A percentile compares a stretch with the other conserved stretches of the same genome.
Evolutionary conservation across 2,797 vertebrate genomes (phyloP).

Genomic region (Notoglanidium macrostoma): DNA sequence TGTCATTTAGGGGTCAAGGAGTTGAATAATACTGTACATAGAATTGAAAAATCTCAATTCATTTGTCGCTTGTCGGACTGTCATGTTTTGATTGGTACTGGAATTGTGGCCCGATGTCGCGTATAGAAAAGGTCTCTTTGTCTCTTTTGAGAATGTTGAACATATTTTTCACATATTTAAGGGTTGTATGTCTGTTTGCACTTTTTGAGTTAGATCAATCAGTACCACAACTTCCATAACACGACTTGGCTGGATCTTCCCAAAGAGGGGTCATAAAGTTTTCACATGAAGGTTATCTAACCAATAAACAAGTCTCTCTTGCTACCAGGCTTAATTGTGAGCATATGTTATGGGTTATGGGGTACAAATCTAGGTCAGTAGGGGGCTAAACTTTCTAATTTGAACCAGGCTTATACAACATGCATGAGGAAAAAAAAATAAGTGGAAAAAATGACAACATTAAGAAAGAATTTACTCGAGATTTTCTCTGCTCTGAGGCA

Average conservation of each 20-base stretch:
- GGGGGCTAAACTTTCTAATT: conserved; percentile 41
- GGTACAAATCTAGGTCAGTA: conserved; percentile 6
- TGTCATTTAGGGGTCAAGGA: too few species aligned
- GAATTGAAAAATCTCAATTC: neutral
- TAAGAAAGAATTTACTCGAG: conserved; percentile 56
- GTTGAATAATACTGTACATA: neutral
- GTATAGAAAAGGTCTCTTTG: neutral
- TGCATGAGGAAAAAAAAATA: conserved; percentile 32
- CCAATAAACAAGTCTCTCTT: conserved; percentile 42
- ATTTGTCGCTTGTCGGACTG: neutral
- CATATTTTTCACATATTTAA: neutral
- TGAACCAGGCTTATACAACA: conserved; percentile 43
- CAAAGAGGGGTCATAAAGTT: conserved; percentile 10
- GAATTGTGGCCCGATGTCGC: neutral
- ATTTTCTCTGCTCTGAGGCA: conserved; percentile 43
- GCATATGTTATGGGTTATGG: conserved; percentile 6
- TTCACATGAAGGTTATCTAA: conserved; percentile 38
- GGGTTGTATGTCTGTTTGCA: neutral
- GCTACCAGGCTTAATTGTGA: conserved; percentile 34
- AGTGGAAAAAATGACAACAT: conserved; percentile 58
- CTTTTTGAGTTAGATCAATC: neutral
- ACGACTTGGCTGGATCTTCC: neutral
- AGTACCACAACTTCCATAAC: neutral
- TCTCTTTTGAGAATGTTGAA: neutral
- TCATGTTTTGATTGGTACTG: neutral